These are phyloP conservation scores for Otis tarda DNA, from an alignment of 2,113 vertebrate species.

Conservation along the genomic window DNA sequence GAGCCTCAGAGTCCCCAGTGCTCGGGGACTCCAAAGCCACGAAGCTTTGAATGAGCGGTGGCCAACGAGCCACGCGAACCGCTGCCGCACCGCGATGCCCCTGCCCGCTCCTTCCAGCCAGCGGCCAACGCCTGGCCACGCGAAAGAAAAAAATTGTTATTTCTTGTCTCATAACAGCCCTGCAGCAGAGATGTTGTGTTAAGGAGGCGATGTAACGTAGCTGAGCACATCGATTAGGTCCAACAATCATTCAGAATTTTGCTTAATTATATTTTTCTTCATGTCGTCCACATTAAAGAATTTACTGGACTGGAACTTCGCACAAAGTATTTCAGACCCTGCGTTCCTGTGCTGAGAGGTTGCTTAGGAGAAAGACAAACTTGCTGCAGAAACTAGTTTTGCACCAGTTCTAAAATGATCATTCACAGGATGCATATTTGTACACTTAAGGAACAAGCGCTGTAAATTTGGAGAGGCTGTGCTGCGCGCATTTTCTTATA, in stretches of 20 bases:
- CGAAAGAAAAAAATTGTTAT: too few species aligned
- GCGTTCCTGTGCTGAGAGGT: rapidly evolving
- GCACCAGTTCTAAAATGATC: neutral
- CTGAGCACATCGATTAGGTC: neutral
- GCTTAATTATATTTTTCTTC: neutral
- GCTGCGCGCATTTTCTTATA: neutral
- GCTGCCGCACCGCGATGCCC: neutral
- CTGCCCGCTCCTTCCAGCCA: too few species aligned
- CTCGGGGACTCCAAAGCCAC: neutral
- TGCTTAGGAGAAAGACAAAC: neutral
- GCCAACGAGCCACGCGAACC: neutral
- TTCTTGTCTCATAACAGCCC: neutral
- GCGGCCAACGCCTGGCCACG: rapidly evolving
- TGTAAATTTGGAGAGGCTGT: neutral
- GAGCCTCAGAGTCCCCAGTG: neutral
- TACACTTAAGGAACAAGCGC: neutral
- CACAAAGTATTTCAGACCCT: neutral
- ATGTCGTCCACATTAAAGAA: neutral
- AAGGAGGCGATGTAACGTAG: rapidly evolving
- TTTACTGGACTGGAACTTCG: neutral
- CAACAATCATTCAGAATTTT: neutral
- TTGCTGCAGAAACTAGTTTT: neutral
- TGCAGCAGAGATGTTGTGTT: neutral
- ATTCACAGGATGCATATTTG: neutral
- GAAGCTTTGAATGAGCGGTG: neutral